phyloP scores from a whole-genome alignment of 2,797 vertebrate species.

The Anguilla obscura region DNA sequence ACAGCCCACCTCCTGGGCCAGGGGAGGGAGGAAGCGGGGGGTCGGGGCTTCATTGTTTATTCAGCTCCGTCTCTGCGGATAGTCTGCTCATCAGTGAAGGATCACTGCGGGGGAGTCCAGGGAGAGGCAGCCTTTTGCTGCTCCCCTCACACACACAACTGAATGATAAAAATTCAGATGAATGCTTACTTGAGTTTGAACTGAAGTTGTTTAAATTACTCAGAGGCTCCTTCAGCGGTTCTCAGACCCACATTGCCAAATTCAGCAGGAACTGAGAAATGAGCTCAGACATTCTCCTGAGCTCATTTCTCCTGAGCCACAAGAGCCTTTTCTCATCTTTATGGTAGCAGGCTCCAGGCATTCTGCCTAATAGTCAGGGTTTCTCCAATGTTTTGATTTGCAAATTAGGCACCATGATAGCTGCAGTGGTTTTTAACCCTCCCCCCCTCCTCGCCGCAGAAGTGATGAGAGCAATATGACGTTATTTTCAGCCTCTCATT shows the following conservation, averaged over 20 bases:
- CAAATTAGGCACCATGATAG: background rate
- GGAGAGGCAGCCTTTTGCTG: background rate
- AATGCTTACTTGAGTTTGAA: background rate
- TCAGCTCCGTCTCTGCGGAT: background rate
- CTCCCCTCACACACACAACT: background rate
- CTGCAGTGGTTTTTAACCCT: background rate
- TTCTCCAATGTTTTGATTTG: slow-evolving; percentile 15
- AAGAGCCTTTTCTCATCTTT: background rate
- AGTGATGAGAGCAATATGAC: background rate
- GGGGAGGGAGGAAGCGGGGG: background rate
- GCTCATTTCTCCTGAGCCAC: background rate
- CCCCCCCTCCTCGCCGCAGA: too few species aligned
- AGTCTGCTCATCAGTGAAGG: background rate
- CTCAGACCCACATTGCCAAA: background rate
- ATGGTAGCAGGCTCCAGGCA: background rate
- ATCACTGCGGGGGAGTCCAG: background rate
- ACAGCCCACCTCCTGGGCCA: background rate
- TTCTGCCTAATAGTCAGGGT: background rate
- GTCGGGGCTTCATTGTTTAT: slow-evolving; percentile 5
- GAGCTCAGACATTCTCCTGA: background rate
- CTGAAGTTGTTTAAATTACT: slow-evolving; percentile 8
- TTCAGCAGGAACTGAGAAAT: slow-evolving; percentile 16
- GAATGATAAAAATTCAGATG: background rate
- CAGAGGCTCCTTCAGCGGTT: background rate
- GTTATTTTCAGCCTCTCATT: background rate